Conservation (phyloP, 2,888 invertebrate species). For the Ctena decussata region DNA sequence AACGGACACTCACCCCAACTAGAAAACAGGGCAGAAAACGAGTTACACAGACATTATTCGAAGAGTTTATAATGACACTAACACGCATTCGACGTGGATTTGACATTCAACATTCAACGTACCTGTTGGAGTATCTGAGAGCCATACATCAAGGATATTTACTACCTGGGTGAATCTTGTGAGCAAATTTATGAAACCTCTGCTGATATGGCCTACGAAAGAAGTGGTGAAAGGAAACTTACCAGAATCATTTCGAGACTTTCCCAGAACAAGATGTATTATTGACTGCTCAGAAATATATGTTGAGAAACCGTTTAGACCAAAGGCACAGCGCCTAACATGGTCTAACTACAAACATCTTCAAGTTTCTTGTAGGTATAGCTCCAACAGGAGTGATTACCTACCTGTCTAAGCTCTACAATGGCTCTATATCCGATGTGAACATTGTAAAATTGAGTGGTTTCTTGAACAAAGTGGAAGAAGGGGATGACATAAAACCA, state of each 20-base stretch:
- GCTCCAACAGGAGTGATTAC: background rate
- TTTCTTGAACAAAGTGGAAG: conserved; percentile 8
- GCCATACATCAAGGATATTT: background rate
- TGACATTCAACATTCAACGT: background rate
- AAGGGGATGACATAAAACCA: conserved; percentile 22
- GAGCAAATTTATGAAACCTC: background rate
- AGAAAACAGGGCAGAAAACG: background rate
- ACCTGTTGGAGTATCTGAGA: background rate
- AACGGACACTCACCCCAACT: background rate
- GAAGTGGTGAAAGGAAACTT: background rate
- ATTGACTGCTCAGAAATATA: conserved; percentile 1
- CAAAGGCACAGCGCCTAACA: background rate
- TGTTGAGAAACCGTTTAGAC: background rate
- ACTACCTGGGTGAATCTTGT: background rate
- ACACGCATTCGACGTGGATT: background rate
- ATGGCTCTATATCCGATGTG: conserved; percentile 6
- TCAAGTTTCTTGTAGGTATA: background rate
- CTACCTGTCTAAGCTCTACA: background rate
- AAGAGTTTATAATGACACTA: background rate
- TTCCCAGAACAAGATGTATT: background rate
- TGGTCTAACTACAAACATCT: background rate
- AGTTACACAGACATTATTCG: background rate
- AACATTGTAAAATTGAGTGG: conserved; percentile 7
- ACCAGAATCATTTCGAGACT: background rate
- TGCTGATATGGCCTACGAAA: background rate